Evolutionary conservation across 1,140 invertebrate genomes (phyloP), one percentile per base, ranked within the genome.

Genomic region (Habropoda laboriosa): DNA sequence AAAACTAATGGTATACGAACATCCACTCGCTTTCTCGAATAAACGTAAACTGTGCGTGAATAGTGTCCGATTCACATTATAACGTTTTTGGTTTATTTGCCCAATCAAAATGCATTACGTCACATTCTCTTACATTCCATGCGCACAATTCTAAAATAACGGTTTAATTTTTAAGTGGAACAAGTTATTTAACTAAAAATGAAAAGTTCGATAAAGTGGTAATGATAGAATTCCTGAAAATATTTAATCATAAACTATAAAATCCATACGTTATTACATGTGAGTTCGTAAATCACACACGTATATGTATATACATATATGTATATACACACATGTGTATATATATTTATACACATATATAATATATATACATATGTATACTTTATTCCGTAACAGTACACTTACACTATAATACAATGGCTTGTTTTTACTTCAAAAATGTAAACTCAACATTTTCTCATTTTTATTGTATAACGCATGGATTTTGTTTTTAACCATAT

Each of bases 21-120:
- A 12, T 32, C 53, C n/a, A 3, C 0, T 55, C 35, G 27, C 58
- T 79, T 42, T 73, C 70, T 55, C 47, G 10, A 73, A 38, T 47
- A 45, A 73, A 79, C 47, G 58, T 70, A 73, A 79, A 79, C 70
- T 79, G 77, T 73, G 57, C 18, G n/a, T 30, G 47, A 79, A 63
- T 12, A 10, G 40, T 42, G 32, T 35, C 77, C 35, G 70, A 51
- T 79, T 73, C 47, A 73, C 70, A 63, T 63, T 79, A 73, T 79
- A 79, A 35, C 53, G 40, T 30, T 57, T 12, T 40, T 30, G 32
- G 42, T 18, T 60, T 71, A 71, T 71, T 73, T 55, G 47, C n/a
- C 58, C 70, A 79, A 79, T 79, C 68, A 45, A 53, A 40, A 45
- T 10, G 21, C 24, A 73, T 79, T 79, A 49, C 77, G 70, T 79